A percentile compares a stretch with the other conserved stretches of the same genome.
Conservation (phyloP, 2,888 invertebrate species). For the Periphyllus acericola region DNA sequence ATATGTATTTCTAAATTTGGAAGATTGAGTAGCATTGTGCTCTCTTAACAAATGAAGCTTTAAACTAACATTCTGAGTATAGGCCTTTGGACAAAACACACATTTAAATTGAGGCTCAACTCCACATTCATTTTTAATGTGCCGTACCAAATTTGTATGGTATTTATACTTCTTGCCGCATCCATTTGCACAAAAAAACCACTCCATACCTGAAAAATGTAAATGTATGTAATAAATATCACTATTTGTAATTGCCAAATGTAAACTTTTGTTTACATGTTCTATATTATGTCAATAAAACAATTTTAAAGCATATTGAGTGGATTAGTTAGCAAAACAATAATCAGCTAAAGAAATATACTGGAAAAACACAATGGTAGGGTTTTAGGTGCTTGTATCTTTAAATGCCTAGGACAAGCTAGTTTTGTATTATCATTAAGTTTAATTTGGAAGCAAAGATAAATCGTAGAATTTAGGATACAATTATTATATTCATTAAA, state of each 20-base stretch:
- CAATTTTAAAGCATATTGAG: slow-evolving; percentile 3
- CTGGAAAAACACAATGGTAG: neutral
- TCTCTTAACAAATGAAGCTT: slow-evolving; percentile 60
- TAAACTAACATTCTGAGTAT: slow-evolving; percentile 66
- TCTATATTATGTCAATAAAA: neutral
- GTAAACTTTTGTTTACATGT: neutral
- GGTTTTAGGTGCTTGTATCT: neutral
- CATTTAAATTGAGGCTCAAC: slow-evolving; percentile 66
- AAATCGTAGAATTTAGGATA: neutral
- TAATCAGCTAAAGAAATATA: neutral
- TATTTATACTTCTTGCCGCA: slow-evolving; percentile 64
- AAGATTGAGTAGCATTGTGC: slow-evolving; percentile 3
- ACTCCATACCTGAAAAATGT: slow-evolving; percentile 2
- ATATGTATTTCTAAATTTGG: neutral
- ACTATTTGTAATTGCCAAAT: neutral
- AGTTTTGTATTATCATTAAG: neutral
- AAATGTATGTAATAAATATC: neutral
- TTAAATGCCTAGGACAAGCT: neutral
- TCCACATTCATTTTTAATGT: slow-evolving; percentile 66
- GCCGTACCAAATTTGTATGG: slow-evolving; percentile 62
- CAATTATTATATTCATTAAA: neutral
- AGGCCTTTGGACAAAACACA: slow-evolving; percentile 66
- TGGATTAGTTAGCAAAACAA: neutral
- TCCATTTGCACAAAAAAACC: slow-evolving; percentile 50
- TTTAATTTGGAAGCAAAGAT: neutral